Evolutionary conservation across 2,888 invertebrate species (phyloP), one percentile per base, ranked within the genome.

Genomic region (Erynnis tages): DNA sequence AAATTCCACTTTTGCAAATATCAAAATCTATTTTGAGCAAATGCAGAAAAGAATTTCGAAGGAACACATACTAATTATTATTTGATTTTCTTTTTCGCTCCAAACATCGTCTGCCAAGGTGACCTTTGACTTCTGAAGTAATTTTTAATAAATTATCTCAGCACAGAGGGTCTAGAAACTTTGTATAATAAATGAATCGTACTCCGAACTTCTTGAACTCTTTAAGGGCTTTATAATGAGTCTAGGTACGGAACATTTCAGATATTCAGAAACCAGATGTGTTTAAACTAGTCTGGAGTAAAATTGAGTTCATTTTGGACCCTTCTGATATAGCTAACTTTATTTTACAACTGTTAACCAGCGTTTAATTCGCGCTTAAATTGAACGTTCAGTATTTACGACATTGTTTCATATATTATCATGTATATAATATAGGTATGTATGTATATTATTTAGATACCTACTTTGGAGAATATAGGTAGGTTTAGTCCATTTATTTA

Each of bases 71-170:
- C 29, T 29, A 46, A 37, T 37, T 35, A 37, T 17, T n/a, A 27
- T 37, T 47, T 47, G 3, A 29, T 41, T 47, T 5, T 19, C 37
- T 2, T 6, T 11, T 13, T 17, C 19, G 8, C 19, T 37, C 19
- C 37, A 47, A 47, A 27, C 11, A 10, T 47, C 35, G 10, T 37
- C 25, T 37, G 37, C 13, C 37, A 29, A 27, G 35, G 23, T 37
- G 46, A 46, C 37, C 37, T 29, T 37, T 46, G 4, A 27, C 27
- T 35, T 27, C n/a, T 10, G 19, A 30, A 19, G 27, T 25, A 10
- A 46, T 46, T 35, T 46, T 47, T 47, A 47, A 47, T 47, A 47
- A 47, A 6, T 47, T 38, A 30, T 47, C 29, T 21, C 7, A 17
- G 38, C 17, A 19, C 4, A 25, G 29, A 8, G 13, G n/a, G 8